Evolutionary conservation across 30 jellyfish, hydroid and myxozoan species (phyloP).

Genomic region (Pseudorhiza aurosa): DNA sequence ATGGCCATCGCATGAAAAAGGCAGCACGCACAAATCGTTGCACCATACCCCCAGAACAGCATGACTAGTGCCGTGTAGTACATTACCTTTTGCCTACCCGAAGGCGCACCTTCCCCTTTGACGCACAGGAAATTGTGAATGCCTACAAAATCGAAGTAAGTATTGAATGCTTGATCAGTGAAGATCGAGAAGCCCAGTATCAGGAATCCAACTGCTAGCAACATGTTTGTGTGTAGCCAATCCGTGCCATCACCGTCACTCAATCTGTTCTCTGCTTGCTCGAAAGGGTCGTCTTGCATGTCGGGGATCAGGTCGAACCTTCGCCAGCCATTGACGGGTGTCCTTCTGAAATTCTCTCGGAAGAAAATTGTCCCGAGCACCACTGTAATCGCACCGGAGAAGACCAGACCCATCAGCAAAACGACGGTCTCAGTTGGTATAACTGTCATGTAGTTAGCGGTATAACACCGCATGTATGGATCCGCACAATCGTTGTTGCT

Average conservation of each 20-base stretch:
- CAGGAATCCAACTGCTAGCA: slow-evolving; percentile 10
- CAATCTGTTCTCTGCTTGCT: not conserved
- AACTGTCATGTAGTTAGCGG: not conserved
- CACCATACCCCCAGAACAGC: slow-evolving; percentile 64
- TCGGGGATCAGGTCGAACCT: slow-evolving; percentile 8
- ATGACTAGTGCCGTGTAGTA: slow-evolving; percentile 17
- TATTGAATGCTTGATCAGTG: slow-evolving; percentile 28
- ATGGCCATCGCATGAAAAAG: slow-evolving; percentile 56
- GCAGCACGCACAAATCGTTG: slow-evolving; percentile 65
- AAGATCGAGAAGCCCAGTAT: slow-evolving; percentile 6
- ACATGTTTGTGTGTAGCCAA: slow-evolving; percentile 16
- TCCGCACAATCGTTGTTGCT: not conserved
- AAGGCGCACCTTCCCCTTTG: not conserved
- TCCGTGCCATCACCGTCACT: not conserved
- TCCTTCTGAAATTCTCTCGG: not conserved
- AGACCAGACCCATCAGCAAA: slow-evolving; percentile 32
- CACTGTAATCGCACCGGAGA: slow-evolving; percentile 33
- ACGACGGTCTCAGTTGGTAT: slow-evolving; percentile 31
- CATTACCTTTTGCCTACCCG: not conserved
- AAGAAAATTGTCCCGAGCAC: slow-evolving; percentile 27
- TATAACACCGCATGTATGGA: not conserved
- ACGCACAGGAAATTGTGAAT: slow-evolving; percentile 11
- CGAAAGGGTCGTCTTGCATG: not conserved
- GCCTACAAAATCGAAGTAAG: slow-evolving; percentile 50
- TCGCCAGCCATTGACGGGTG: not conserved